These are phyloP conservation scores for Eudasyphora cyanicolor DNA, from an alignment of 2,888 invertebrate genomes.

Conservation along the genomic window DNA sequence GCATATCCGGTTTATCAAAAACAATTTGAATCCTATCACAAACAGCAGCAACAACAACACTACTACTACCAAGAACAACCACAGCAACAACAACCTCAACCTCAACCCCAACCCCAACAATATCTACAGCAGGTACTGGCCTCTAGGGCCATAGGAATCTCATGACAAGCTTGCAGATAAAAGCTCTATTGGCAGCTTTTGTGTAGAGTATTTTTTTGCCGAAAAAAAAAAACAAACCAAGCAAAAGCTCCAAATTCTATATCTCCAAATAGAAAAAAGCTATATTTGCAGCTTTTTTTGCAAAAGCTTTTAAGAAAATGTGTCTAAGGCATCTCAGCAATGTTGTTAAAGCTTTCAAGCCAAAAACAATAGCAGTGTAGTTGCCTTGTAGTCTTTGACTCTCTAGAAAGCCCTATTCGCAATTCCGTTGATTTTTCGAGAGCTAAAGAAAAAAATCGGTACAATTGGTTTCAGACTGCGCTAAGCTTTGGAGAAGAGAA, in stretches of 20 bases:
- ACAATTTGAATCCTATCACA: conserved; percentile 64
- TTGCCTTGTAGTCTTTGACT: neutral
- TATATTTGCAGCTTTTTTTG: no score
- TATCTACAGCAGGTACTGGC: conserved; percentile 66
- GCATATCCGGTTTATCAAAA: conserved; percentile 62
- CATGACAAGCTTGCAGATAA: neutral
- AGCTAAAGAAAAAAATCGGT: neutral
- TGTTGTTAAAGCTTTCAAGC: no score
- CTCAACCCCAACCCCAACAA: conserved; percentile 53
- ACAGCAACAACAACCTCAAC: conserved; percentile 58
- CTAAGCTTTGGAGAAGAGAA: neutral
- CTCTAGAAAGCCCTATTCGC: neutral
- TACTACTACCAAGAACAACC: conserved; percentile 55
- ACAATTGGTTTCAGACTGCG: neutral
- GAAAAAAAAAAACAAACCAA: neutral
- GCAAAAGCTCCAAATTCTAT: conserved; percentile 55
- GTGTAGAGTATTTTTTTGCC: neutral
- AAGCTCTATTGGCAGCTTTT: conserved; percentile 49
- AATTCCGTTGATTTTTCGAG: neutral
- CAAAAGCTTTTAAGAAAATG: conserved; percentile 56
- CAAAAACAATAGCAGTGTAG: no score
- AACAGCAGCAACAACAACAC: conserved; percentile 57
- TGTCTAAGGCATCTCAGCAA: no score
- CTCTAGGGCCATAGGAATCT: neutral
- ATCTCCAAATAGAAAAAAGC: no score